A percentile compares a stretch with the other conserved stretches of the same genome.
phyloP scores from a whole-genome alignment of 1,140 invertebrate genomes.

The Pseudomyrmex flavicornis region DNA sequence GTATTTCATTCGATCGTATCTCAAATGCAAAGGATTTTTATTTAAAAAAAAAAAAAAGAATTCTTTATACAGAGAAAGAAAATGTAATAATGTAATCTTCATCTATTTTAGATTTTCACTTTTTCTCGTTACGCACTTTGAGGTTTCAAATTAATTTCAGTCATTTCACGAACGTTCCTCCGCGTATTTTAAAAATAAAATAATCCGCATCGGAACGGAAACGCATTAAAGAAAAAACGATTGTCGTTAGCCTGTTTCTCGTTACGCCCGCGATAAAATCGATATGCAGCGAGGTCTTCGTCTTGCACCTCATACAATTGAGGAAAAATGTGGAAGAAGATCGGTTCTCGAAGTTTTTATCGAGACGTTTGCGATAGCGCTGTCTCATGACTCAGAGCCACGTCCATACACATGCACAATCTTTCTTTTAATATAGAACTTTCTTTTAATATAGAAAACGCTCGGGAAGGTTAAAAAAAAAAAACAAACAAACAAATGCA shows the following conservation, averaged over 20 bases:
- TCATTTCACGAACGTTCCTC: too few species aligned
- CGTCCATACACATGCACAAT: background rate
- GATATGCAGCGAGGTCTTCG: background rate
- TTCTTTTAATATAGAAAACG: constrained; percentile 2
- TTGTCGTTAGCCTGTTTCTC: background rate
- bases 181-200: too few species aligned
- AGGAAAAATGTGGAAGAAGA: background rate
- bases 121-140: too few species aligned
- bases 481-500: background rate
- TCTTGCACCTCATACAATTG: background rate
- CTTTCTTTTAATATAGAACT: constrained; percentile 13
- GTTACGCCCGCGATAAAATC: background rate
- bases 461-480: constrained; percentile 1
- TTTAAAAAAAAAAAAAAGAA: background rate
- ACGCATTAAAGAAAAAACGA: background rate
- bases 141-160: too few species aligned
- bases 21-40: background rate
- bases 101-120: too few species aligned
- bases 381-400: constrained; percentile 1
- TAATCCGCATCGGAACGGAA: too few species aligned
- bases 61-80: too few species aligned
- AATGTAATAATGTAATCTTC: too few species aligned
- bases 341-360: background rate
- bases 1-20: background rate
- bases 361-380: background rate